phyloP scores from a whole-genome alignment of 2,113 vertebrate species.

The Tragelaphus strepsiceros region DNA sequence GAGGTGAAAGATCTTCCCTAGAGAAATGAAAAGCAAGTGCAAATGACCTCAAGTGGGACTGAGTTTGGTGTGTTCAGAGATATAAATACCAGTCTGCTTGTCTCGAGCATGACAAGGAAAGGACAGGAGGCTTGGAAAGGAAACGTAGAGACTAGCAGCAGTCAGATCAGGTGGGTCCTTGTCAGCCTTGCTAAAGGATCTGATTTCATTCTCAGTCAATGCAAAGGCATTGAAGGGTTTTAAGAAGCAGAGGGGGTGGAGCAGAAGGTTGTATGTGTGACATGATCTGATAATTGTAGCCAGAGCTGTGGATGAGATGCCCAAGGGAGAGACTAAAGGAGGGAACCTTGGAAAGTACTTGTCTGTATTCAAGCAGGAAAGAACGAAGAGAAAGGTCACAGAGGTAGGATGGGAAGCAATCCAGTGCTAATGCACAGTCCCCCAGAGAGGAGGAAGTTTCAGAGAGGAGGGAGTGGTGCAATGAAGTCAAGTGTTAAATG shows the following conservation, averaged over 20 bases:
- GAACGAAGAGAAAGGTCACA: conserved; percentile 6
- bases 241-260: neutral
- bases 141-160: neutral
- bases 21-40: neutral
- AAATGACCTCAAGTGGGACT: no score
- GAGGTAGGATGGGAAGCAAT: neutral
- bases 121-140: neutral
- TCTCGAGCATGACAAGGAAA: neutral
- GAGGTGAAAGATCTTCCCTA: neutral
- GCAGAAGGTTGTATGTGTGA: neutral
- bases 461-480: neutral
- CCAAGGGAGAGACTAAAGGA: neutral
- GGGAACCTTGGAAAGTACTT: neutral
- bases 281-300: conserved; percentile 26
- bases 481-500: neutral
- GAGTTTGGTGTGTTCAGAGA: neutral
- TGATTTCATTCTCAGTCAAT: neutral
- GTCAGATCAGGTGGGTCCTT: neutral
- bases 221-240: neutral
- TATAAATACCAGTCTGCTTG: neutral
- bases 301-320: neutral
- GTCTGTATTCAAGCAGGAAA: neutral
- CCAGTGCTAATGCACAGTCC: neutral
- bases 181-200: neutral
- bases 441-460: neutral